Evolutionary conservation across 2,888 invertebrate genomes (phyloP).

Genomic region (Geophilus truncorum): DNA sequence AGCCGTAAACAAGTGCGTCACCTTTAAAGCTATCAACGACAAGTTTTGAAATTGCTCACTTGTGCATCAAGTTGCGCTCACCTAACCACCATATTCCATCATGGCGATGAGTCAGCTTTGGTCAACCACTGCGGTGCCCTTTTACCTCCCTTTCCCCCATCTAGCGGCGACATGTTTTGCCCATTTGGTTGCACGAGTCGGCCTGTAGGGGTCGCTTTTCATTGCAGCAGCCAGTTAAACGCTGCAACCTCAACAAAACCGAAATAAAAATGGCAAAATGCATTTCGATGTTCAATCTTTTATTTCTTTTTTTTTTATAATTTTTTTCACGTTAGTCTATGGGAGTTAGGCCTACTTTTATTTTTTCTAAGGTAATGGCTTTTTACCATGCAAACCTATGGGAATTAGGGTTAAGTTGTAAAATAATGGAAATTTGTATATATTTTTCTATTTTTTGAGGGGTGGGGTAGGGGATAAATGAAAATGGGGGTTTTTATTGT

Average conservation of each 20-base stretch:
- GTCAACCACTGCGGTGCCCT: neutral
- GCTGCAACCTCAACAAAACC: neutral
- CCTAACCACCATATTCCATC: neutral
- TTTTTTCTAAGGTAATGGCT: too few relatives aligned
- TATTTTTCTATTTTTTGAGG: too few relatives aligned
- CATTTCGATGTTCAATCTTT: neutral
- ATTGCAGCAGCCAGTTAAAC: neutral
- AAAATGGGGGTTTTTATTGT: too few relatives aligned
- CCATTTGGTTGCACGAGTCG: neutral
- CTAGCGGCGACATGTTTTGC: neutral
- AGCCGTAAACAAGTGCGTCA: too few relatives aligned
- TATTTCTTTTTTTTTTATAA: neutral
- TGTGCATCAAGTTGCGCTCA: neutral
- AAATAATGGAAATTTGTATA: too few relatives aligned
- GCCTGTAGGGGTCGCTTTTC: neutral
- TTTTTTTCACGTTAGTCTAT: too few relatives aligned
- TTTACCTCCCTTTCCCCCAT: neutral
- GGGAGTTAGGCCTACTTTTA: too few relatives aligned
- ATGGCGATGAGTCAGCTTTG: neutral
- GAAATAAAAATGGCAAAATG: neutral
- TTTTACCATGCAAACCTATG: too few relatives aligned
- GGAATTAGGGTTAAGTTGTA: too few relatives aligned
- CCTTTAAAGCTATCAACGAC: too few relatives aligned
- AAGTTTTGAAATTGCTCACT: neutral
- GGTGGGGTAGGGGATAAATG: too few relatives aligned